Evolutionary conservation across 2,888 invertebrate genomes (phyloP).

Genomic region (Agonopterix alstromeriana): DNA sequence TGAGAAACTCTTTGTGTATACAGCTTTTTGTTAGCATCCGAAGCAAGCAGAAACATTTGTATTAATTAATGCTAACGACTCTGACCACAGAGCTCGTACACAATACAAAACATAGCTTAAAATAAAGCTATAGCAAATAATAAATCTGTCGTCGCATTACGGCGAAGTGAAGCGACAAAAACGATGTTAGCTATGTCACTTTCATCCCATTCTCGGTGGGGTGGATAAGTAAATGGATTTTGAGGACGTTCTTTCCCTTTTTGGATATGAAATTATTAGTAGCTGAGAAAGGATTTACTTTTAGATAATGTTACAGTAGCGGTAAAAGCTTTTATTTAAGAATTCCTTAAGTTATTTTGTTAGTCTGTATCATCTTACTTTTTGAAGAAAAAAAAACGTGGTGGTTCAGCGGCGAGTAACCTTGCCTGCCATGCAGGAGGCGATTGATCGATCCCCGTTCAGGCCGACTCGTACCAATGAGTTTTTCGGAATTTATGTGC

Average conservation of each 20-base stretch:
- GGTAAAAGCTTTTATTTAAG: not conserved
- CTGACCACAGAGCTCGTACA: constrained; percentile 11
- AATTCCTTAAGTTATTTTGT: no score
- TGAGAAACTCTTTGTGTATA: constrained; percentile 24
- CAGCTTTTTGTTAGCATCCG: constrained; percentile 21
- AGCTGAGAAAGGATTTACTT: no score
- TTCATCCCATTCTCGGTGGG: constrained; percentile 18
- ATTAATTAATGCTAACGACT: constrained; percentile 33
- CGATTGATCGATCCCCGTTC: no score
- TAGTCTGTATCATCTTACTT: no score
- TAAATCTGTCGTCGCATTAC: constrained; percentile 21
- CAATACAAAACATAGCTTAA: constrained; percentile 10
- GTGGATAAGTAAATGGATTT: constrained; percentile 20
- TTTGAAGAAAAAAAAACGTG: no score
- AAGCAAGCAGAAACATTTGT: constrained; percentile 16
- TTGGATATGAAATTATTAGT: no score
- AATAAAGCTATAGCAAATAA: constrained; percentile 22
- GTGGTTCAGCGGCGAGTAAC: no score
- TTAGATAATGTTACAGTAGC: no score
- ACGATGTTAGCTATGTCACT: constrained; percentile 9
- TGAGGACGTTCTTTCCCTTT: not conserved
- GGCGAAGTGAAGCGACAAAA: constrained; percentile 10
- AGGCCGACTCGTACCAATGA: no score
- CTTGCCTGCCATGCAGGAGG: no score
- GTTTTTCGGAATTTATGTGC: no score